These are phyloP conservation scores for Dipodomys ordii DNA, from an alignment of 2,113 vertebrate species.

Conservation along the genomic window DNA sequence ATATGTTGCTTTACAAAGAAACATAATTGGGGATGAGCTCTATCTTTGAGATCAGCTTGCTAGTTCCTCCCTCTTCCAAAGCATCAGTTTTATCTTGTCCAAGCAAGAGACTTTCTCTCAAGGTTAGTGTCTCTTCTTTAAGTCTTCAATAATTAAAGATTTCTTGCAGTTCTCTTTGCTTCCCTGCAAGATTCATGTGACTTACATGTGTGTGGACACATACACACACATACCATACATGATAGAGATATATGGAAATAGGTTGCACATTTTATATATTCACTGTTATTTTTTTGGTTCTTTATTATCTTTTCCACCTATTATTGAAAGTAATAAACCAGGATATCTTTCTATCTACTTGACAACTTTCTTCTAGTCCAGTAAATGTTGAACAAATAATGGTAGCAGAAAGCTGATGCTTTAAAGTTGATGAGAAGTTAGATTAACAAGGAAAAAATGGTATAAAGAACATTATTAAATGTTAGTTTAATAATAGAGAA, in stretches of 20 bases:
- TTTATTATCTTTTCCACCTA: background rate
- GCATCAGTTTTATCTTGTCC: background rate
- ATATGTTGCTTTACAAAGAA: conserved; percentile 7
- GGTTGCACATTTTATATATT: background rate
- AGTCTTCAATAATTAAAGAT: background rate
- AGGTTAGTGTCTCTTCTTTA: background rate
- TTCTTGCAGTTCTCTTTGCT: background rate
- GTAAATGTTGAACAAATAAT: background rate
- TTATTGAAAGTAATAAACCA: background rate
- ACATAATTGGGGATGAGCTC: background rate
- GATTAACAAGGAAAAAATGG: background rate
- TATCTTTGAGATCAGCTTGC: background rate
- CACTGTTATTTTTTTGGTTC: too few relatives aligned
- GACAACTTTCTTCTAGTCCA: background rate
- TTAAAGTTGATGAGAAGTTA: background rate
- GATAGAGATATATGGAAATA: background rate
- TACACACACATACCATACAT: background rate
- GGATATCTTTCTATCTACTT: background rate
- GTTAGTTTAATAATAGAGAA: conserved; percentile 20
- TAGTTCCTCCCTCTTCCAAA: background rate
- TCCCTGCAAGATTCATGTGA: background rate
- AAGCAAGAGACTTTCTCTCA: background rate
- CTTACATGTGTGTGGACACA: background rate
- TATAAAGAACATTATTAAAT: background rate
- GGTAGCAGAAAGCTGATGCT: background rate